Evolutionary conservation across 2,888 invertebrate species (phyloP).

Genomic region (Cephus nigrinus): DNA sequence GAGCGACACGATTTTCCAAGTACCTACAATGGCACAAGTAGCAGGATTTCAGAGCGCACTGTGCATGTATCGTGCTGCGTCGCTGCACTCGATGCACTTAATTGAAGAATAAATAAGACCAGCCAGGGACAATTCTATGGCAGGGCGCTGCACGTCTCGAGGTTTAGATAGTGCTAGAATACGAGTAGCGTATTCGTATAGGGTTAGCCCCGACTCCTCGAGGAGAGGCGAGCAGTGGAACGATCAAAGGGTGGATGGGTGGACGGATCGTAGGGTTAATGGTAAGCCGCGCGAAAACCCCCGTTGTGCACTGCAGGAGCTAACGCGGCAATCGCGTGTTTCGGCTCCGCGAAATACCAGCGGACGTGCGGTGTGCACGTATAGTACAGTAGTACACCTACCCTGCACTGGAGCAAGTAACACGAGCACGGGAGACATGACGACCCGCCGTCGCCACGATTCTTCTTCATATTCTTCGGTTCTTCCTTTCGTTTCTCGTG

Average conservation of each 20-base stretch:
- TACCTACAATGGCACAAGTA: no score
- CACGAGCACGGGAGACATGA: conserved; percentile 3
- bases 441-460: background rate
- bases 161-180: conserved; percentile 43
- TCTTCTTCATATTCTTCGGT: background rate
- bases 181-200: conserved; percentile 24
- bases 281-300: conserved; percentile 58
- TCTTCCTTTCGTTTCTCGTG: background rate
- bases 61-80: conserved; percentile 29
- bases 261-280: conserved; percentile 48
- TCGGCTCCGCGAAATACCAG: conserved; percentile 22
- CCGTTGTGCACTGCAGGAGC: conserved; percentile 59
- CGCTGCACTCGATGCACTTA: conserved; percentile 38
- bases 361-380: background rate
- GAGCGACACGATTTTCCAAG: background rate
- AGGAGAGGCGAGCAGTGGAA: conserved; percentile 14
- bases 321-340: conserved; percentile 65
- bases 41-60: conserved; percentile 10
- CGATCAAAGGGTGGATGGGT: conserved; percentile 11
- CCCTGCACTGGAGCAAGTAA: background rate
- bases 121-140: conserved; percentile 14
- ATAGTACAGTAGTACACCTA: background rate
- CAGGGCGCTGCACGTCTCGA: conserved; percentile 24
- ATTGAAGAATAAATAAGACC: conserved; percentile 54
- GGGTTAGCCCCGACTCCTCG: conserved; percentile 16